A percentile compares a stretch with the other conserved stretches of the same genome.
Conservation (phyloP, 2,888 invertebrate species). For the Tromatobia lineatoria region DNA sequence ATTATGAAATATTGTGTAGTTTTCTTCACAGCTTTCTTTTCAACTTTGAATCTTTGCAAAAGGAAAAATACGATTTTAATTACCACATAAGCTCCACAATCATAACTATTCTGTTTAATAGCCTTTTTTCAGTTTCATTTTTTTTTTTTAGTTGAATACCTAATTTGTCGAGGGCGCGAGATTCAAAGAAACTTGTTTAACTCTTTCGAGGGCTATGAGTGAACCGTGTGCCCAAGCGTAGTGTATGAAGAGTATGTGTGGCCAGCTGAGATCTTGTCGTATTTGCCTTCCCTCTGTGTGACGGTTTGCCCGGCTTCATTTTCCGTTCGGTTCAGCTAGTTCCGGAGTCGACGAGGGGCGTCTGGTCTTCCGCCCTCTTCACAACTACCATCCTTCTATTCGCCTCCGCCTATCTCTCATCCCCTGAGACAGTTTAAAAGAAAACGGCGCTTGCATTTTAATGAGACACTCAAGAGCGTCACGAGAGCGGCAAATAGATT, state of each 20-base stretch:
- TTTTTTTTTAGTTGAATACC: slow-evolving; percentile 1
- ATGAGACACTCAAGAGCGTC: slow-evolving; percentile 79
- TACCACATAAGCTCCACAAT: neutral
- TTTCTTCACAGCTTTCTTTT: too few relatives aligned
- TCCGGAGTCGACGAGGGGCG: slow-evolving; percentile 66
- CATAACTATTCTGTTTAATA: neutral
- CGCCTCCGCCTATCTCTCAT: slow-evolving; percentile 53
- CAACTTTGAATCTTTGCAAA: too few relatives aligned
- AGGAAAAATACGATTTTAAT: neutral
- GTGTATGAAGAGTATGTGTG: slow-evolving; percentile 31
- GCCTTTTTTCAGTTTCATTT: neutral
- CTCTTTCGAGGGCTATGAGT: slow-evolving; percentile 34
- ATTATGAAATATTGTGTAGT: too few relatives aligned
- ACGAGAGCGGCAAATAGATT: slow-evolving; percentile 81
- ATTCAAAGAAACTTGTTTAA: slow-evolving; percentile 23
- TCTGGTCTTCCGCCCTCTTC: slow-evolving; percentile 55
- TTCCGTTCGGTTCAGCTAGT: slow-evolving; percentile 75
- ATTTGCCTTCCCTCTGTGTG: slow-evolving; percentile 83
- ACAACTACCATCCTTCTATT: slow-evolving; percentile 58
- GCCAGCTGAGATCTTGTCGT: slow-evolving; percentile 77
- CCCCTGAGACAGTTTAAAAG: slow-evolving; percentile 75
- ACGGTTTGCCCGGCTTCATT: slow-evolving; percentile 77
- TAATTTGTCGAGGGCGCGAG: slow-evolving; percentile 8
- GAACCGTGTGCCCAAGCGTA: slow-evolving; percentile 32
- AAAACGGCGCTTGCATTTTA: slow-evolving; percentile 82